phyloP scores from a whole-genome alignment of 2,113 vertebrate genomes.

The Crotalus viridis region DNA sequence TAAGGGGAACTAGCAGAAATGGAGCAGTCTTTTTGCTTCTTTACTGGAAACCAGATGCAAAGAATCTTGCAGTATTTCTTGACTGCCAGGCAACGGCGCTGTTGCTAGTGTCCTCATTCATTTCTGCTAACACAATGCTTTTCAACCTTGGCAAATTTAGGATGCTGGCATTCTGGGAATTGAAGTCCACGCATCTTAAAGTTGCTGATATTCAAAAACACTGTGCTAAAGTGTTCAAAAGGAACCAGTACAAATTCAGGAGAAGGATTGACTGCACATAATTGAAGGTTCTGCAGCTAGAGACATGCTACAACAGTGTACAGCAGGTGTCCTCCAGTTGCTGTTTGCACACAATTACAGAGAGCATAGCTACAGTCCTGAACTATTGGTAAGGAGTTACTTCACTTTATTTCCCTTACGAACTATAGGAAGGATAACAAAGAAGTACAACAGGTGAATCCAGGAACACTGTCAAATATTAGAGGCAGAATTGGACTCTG shows the following conservation, averaged over 20 bases:
- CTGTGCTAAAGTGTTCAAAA: background rate
- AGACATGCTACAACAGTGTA: background rate
- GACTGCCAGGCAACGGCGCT: constrained; percentile 32
- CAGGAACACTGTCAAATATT: constrained; percentile 60
- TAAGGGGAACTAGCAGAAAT: background rate
- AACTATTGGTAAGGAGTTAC: constrained; percentile 33
- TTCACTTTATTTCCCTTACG: constrained; percentile 9
- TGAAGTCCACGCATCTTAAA: background rate
- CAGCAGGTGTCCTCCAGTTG: constrained; percentile 27
- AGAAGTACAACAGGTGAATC: constrained; percentile 48
- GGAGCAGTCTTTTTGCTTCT: background rate
- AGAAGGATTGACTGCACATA: background rate
- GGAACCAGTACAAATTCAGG: background rate
- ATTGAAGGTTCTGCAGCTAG: background rate
- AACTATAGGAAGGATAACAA: constrained; percentile 41
- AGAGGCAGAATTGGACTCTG: constrained; percentile 28
- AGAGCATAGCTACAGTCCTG: constrained; percentile 14
- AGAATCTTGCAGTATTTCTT: background rate
- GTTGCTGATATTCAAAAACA: background rate
- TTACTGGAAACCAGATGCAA: background rate
- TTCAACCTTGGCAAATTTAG: background rate
- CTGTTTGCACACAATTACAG: constrained; percentile 9
- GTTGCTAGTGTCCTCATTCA: background rate
- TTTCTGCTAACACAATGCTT: background rate
- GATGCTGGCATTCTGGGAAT: background rate